Percentiles rank a stretch among this genome's conserved stretches.
Evolutionary conservation across 2,113 vertebrate species (phyloP).

Genomic region (Oostethus manadensis): DNA sequence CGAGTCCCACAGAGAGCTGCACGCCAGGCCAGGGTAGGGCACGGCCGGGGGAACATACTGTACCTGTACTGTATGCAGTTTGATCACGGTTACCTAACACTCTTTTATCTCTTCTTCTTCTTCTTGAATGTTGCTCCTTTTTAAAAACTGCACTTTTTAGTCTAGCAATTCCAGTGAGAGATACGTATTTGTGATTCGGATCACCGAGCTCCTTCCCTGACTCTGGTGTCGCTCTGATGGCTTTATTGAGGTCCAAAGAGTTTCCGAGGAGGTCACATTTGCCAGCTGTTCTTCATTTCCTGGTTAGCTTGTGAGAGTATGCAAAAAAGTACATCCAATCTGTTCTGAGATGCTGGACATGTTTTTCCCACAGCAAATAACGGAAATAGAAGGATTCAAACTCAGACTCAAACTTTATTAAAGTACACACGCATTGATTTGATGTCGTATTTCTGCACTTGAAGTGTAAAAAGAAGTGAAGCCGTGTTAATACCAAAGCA

Average conservation of each 20-base stretch:
- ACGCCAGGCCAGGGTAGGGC: slow-evolving; percentile 10
- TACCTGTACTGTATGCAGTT: too few species aligned
- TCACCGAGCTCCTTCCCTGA: not conserved
- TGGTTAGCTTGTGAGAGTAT: not conserved
- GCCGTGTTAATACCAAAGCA: too few species aligned
- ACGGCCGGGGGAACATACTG: slow-evolving; percentile 27
- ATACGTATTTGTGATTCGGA: not conserved
- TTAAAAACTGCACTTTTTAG: not conserved
- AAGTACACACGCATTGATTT: too few species aligned
- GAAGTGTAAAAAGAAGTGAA: too few species aligned
- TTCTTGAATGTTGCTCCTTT: not conserved
- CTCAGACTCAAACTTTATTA: too few species aligned
- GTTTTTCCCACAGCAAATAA: not conserved
- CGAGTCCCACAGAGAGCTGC: slow-evolving; percentile 21
- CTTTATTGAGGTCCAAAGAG: not conserved
- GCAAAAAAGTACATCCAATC: not conserved
- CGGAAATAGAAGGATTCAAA: not conserved
- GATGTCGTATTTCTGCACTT: too few species aligned
- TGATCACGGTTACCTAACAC: not conserved
- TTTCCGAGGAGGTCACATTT: not conserved
- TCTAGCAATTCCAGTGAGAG: not conserved
- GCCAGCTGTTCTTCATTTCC: too few species aligned
- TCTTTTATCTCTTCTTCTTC: too few species aligned
- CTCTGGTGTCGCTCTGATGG: not conserved
- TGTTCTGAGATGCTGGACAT: too few species aligned